Percentiles rank a stretch among this genome's conserved stretches.
Conservation (phyloP, 1,140 invertebrate genomes). For the Oedothorax gibbosus region DNA sequence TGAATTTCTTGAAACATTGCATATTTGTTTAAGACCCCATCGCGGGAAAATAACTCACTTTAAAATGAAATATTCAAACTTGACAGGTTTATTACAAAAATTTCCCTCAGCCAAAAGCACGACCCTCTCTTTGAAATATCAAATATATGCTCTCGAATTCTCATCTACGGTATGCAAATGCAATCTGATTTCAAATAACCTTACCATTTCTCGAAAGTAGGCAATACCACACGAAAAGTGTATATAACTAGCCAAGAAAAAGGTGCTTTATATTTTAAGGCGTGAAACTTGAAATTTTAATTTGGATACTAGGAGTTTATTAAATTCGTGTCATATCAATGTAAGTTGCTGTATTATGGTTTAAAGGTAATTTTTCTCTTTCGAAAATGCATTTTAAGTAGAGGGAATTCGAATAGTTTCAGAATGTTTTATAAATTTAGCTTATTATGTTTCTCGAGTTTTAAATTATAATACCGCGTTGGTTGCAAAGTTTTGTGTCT, state of each 20-base stretch:
- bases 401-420: not conserved
- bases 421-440: too few relatives aligned
- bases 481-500: too few relatives aligned
- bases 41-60: conserved; percentile 52
- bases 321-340: conserved; percentile 23
- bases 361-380: too few relatives aligned
- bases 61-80: conserved; percentile 61
- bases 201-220: conserved; percentile 2
- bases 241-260: conserved; percentile 20
- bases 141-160: conserved; percentile 10
- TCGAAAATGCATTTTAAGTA: not conserved
- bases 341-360: too few relatives aligned
- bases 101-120: not conserved
- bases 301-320: conserved; percentile 29
- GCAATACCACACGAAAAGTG: conserved; percentile 11
- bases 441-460: too few relatives aligned
- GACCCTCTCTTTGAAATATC: conserved; percentile 31
- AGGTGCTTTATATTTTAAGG: conserved; percentile 22
- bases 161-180: conserved; percentile 53
- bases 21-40: conserved; percentile 17
- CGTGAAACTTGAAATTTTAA: conserved; percentile 13
- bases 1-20: conserved; percentile 2
- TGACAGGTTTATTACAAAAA: conserved; percentile 58
- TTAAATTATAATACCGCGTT: too few relatives aligned
- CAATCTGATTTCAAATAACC: conserved; percentile 33